Conservation (phyloP, 2,113 vertebrate species). For the Mellivora capensis region DNA sequence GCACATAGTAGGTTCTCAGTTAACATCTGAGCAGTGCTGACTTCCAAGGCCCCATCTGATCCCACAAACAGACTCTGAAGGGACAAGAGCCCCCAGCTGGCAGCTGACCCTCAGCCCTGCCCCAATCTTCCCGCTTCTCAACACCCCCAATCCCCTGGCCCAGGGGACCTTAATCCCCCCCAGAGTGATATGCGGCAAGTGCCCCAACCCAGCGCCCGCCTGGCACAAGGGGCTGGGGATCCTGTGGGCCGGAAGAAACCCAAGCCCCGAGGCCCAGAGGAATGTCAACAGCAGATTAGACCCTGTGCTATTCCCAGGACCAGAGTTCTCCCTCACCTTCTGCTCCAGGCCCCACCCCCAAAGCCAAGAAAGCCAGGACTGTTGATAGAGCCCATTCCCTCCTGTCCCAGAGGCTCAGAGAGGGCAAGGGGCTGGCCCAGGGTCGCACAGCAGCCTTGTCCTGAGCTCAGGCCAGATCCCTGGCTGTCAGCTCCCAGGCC, state of each 20-base stretch:
- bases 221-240: background rate
- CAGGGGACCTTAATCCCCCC: conserved; percentile 42
- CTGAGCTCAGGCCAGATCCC: background rate
- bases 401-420: background rate
- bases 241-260: conserved; percentile 22
- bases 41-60: background rate
- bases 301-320: conserved; percentile 42
- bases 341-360: background rate
- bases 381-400: background rate
- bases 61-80: background rate
- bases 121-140: background rate
- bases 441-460: background rate
- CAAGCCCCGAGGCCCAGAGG: background rate
- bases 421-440: background rate
- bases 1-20: background rate
- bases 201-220: background rate
- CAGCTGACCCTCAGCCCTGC: conserved; percentile 15
- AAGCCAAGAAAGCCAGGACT: background rate
- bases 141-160: background rate
- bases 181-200: conserved; percentile 42
- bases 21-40: fast-evolving
- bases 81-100: background rate
- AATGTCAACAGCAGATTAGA: conserved; percentile 62
- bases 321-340: background rate
- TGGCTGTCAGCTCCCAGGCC: fast-evolving